Base-by-base conservation (phyloP, 1,140 invertebrate genomes). In the Cyrtorhinus lividipennis region DNA sequence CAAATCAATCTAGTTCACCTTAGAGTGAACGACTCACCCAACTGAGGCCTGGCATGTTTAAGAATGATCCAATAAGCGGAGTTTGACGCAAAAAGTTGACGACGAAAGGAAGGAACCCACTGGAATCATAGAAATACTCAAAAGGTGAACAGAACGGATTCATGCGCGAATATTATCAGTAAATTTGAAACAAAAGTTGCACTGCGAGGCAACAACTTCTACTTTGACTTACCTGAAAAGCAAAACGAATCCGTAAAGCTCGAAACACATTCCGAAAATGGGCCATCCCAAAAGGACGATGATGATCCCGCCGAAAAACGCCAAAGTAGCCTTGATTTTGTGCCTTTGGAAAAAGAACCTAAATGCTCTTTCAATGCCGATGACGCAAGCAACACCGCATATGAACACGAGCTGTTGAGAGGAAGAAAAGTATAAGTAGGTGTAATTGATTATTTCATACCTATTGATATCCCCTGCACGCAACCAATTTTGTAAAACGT, bases 281-380 rank as follows among this genome's bases (percentile, higher is more conserved):
- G 96, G 95, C 85, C 90, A 99, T 44, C 96, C 95, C 46, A 97
- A 71, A n/a, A 99, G 77, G 23, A 99, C 95, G 59, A 98, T 80
- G 2, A 88, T 74, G 67, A 99, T 92, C 5, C 97, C 97, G 20
- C 92, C 90, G 72, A 99, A 90, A 76, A 99, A 99, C 13, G 90
- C 84, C 8, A 82, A 74, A 8, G 92, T 91, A 0, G 88, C 95
- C 81, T 89, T 95, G 2, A 93, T 73, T 83, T 99, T 99, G 72
- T 99, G 94, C 62, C 83, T 77, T 81, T 99, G 95, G 74, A 99
- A 99, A 77, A 99, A 99, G 73, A 99, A 99, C 71, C 88, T 83
- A 68, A 98, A 86, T 24, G 95, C 98, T 72, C 95, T 79, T 76
- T 95, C 88, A 38, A 98, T 78, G 1, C 96, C 96, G 71, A 99